Base-by-base conservation (phyloP, 1,140 invertebrate genomes). In the Oryctes rhinoceros region DNA sequence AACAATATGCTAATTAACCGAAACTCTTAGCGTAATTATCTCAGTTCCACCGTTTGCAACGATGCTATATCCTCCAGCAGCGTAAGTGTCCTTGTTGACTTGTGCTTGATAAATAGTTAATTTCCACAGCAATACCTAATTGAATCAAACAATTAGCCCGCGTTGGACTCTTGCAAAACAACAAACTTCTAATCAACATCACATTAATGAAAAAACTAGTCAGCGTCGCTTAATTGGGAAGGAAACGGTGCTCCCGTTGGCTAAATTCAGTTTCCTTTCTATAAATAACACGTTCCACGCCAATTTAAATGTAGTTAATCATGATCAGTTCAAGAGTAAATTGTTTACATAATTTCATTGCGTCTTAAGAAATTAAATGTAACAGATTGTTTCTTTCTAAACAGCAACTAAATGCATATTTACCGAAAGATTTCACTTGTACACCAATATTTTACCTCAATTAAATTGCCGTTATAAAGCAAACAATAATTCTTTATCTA, bases 91-190 rank as follows among this genome's bases (percentile, higher is more conserved):
- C 53, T 59, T 59, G 53, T 59, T 18, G 53, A 59, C 53, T 59
- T n/a, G 13, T 53, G 15, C 15, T 59, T 59, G 53, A 59, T 59
- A 59, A 59, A n/a, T 59, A 59, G 53, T 59, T 59, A 59, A 18
- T 59, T 59, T n/a, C 53, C 15, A n/a, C 18, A 59, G 53, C 15
- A 18, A 18, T 59, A 59, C 18, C n/a, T 59, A 59, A 59, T 18
- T 18, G 15, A 18, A 18, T 18, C 11, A 59, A 18, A 59, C 18
- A 59, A n/a, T 59, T 59, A 59, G 53, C 53, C n/a, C 53, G 5
- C 13, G 18, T 18, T 59, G 53, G 15, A 59, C 7, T n/a, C 13
- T n/a, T 18, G 53, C 18, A 59, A 59, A 59, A 59, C n/a, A 59
- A 18, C n/a, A 59, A 59, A 18, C 53, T 59, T 18, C 53, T 59